Conservation (phyloP, 2,888 invertebrate species). For the Xylota sylvarum region DNA sequence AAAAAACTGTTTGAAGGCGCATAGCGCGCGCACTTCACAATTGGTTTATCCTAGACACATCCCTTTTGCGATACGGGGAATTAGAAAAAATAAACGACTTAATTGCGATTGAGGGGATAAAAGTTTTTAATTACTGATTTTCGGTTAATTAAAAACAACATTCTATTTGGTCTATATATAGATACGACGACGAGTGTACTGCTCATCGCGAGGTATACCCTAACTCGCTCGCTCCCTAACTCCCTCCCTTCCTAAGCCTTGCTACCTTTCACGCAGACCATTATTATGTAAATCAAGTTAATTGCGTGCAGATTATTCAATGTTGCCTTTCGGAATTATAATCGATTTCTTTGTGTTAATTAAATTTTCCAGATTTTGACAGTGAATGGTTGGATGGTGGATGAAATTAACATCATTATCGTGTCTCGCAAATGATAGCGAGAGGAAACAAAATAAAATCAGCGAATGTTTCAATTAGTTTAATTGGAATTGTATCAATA, state of each 20-base stretch:
- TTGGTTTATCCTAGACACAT: slow-evolving; percentile 3
- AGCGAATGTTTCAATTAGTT: neutral
- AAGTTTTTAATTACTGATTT: slow-evolving; percentile 9
- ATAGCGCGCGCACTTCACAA: neutral
- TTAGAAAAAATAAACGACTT: neutral
- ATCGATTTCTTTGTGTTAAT: slow-evolving; percentile 60
- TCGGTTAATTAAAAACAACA: slow-evolving; percentile 25
- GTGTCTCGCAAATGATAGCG: slow-evolving; percentile 3
- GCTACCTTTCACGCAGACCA: neutral
- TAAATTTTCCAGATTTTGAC: slow-evolving; percentile 61
- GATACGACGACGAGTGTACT: neutral
- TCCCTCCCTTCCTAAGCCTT: neutral
- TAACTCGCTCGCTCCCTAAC: no score
- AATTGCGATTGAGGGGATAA: neutral
- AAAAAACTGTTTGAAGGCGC: neutral
- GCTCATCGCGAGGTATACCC: neutral
- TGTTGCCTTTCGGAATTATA: slow-evolving; percentile 40
- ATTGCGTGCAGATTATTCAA: slow-evolving; percentile 24
- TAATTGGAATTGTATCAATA: neutral
- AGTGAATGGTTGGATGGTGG: neutral
- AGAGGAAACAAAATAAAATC: neutral
- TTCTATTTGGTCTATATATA: neutral
- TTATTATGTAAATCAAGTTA: slow-evolving; percentile 37
- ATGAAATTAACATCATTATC: slow-evolving; percentile 18
- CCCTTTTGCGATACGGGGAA: neutral